A percentile compares a stretch with the other conserved stretches of the same genome.
phyloP scores from a whole-genome alignment of 1,140 invertebrate genomes.

The Rhopalosiphum maidis region DNA sequence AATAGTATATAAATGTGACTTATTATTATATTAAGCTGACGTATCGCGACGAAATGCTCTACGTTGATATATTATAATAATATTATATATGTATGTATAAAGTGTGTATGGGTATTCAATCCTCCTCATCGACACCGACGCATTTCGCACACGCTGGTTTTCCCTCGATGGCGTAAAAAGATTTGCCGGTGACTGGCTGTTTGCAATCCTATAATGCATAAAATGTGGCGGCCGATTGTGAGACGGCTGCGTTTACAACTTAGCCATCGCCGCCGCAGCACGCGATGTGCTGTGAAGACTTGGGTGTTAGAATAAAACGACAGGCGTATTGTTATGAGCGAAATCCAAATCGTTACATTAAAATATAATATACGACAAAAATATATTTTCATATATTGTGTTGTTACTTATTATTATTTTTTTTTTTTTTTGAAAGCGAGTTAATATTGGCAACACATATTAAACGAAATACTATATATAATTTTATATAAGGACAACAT shows the following conservation, averaged over 20 bases:
- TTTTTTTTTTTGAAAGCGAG: background rate
- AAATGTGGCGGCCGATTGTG: constrained; percentile 31
- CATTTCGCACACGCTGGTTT: constrained; percentile 90
- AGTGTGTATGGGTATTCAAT: constrained; percentile 61
- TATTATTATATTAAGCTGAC: background rate
- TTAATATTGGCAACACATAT: background rate
- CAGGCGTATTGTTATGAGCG: background rate
- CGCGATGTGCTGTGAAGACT: too few species aligned
- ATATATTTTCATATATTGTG: background rate
- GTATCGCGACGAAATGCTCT: background rate
- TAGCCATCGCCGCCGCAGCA: background rate
- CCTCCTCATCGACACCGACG: constrained; percentile 87
- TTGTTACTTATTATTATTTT: too few species aligned
- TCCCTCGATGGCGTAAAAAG: constrained; percentile 93
- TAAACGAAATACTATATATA: too few species aligned
- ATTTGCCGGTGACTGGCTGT: constrained; percentile 87
- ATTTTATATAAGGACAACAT: too few species aligned
- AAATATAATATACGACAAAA: background rate
- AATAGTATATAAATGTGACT: background rate
- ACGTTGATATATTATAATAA: constrained; percentile 1
- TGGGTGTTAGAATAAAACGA: background rate
- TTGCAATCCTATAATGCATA: constrained; percentile 84
- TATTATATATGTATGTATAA: background rate
- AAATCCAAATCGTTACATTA: background rate
- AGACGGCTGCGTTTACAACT: background rate